Percentiles rank a stretch among this genome's conserved stretches.
These are phyloP conservation scores for Felis catus DNA, from an alignment of 2,113 vertebrate species.

Conservation along the genomic window DNA sequence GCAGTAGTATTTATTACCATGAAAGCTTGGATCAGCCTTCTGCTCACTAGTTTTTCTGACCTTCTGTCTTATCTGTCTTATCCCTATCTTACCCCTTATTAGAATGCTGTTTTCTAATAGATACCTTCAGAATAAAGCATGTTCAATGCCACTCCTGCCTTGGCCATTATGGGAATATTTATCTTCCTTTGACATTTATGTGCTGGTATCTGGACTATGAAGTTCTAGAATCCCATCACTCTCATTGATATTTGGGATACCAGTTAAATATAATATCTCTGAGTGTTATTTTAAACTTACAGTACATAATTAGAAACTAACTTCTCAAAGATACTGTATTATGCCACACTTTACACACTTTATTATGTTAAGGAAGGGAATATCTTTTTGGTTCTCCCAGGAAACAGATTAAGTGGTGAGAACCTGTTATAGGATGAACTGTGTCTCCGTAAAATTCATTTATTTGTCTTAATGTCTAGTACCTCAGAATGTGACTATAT, in stretches of 20 bases:
- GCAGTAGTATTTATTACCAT: neutral
- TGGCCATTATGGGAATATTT: neutral
- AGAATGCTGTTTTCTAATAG: neutral
- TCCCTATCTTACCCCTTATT: no score
- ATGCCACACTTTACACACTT: neutral
- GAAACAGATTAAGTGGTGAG: neutral
- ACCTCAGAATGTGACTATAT: neutral
- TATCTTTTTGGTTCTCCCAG: neutral
- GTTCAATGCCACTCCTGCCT: neutral
- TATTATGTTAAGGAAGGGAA: neutral
- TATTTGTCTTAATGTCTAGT: neutral
- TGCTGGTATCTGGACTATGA: neutral
- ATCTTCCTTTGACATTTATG: neutral
- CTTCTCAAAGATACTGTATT: neutral
- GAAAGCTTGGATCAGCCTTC: neutral
- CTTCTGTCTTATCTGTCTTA: neutral
- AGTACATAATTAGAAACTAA: neutral
- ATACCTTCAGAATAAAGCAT: neutral
- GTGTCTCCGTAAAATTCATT: neutral
- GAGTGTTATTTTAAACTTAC: neutral
- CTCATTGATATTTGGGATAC: neutral
- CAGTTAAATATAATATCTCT: neutral
- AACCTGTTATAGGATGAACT: neutral
- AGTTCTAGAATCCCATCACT: neutral
- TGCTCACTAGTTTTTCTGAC: neutral